Conservation (phyloP, 2,888 invertebrate genomes). For the Endotricha flammealis region DNA sequence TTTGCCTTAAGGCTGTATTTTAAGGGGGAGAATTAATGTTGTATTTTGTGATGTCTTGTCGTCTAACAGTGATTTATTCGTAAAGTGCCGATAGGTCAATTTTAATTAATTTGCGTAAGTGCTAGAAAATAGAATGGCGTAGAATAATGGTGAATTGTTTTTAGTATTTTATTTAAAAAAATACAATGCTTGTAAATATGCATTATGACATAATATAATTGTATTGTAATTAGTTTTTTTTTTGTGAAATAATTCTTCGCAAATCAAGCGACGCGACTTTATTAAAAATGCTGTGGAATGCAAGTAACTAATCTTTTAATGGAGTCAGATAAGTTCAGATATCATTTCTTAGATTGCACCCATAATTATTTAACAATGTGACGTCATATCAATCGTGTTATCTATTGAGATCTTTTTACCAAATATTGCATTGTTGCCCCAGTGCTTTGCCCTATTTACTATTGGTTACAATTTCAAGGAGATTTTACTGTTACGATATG, state of each 20-base stretch:
- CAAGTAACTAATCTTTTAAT: conserved; percentile 7
- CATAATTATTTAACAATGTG: conserved; percentile 2
- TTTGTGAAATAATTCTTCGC: no score
- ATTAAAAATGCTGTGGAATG: no score
- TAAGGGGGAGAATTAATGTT: no score
- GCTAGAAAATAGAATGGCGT: neutral
- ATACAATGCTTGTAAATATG: no score
- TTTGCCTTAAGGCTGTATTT: no score
- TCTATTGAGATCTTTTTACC: conserved; percentile 1
- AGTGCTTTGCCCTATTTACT: no score
- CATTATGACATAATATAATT: no score
- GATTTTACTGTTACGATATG: no score
- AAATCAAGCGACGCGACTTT: no score
- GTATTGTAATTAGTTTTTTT: no score
- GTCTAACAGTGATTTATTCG: neutral
- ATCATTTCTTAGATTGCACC: conserved; percentile 7
- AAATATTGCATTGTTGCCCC: neutral
- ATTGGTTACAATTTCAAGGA: no score
- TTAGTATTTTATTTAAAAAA: no score
- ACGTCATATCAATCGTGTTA: conserved; percentile 1
- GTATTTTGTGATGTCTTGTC: neutral
- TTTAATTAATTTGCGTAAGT: neutral
- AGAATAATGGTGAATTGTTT: neutral
- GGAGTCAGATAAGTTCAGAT: conserved; percentile 4
- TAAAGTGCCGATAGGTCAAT: neutral